Percentiles rank a stretch among this genome's conserved stretches.
Evolutionary conservation across 1,140 invertebrate species (phyloP).

Genomic region (Drosophila mauritiana): DNA sequence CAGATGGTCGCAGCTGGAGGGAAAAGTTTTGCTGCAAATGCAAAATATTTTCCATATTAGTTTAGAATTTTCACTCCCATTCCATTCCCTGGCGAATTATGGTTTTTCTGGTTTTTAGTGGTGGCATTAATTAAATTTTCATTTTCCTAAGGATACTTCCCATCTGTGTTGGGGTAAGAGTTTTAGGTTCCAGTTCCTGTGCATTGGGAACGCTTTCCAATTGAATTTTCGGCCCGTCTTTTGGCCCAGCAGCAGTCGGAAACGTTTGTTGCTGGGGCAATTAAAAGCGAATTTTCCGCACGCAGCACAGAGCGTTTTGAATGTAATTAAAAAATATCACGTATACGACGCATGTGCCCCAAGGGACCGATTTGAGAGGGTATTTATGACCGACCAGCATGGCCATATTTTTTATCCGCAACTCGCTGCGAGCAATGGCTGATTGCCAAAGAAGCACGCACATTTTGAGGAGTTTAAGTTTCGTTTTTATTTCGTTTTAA

Average conservation of each 20-base stretch:
- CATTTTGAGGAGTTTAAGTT: conserved; percentile 20
- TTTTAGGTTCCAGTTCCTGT: conserved; percentile 25
- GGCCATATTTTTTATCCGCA: conserved; percentile 42
- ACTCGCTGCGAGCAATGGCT: conserved; percentile 14
- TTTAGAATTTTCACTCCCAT: conserved; percentile 45
- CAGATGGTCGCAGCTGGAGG: conserved; percentile 12
- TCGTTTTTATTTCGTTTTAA: conserved; percentile 1
- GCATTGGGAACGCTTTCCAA: conserved; percentile 29
- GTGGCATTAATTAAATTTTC: conserved; percentile 73
- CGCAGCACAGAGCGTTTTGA: conserved; percentile 54
- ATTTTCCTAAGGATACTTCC: conserved; percentile 51
- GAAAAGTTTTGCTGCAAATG: conserved; percentile 61
- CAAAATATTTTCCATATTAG: conserved; percentile 75
- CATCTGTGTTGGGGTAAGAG: conserved; percentile 28
- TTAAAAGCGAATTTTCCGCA: conserved; percentile 67
- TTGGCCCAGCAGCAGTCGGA: neutral
- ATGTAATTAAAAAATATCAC: conserved; percentile 81
- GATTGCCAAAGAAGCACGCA: conserved; percentile 45
- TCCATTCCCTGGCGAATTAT: conserved; percentile 11
- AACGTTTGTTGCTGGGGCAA: conserved; percentile 41
- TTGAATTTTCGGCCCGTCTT: conserved; percentile 24
- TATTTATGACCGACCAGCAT: conserved; percentile 62
- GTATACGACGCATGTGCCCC: conserved; percentile 74
- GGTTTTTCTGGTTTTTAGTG: conserved; percentile 51
- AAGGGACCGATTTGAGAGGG: conserved; percentile 60